Base-by-base conservation (phyloP, 2,888 invertebrate genomes). In the Abscondita cerata region DNA sequence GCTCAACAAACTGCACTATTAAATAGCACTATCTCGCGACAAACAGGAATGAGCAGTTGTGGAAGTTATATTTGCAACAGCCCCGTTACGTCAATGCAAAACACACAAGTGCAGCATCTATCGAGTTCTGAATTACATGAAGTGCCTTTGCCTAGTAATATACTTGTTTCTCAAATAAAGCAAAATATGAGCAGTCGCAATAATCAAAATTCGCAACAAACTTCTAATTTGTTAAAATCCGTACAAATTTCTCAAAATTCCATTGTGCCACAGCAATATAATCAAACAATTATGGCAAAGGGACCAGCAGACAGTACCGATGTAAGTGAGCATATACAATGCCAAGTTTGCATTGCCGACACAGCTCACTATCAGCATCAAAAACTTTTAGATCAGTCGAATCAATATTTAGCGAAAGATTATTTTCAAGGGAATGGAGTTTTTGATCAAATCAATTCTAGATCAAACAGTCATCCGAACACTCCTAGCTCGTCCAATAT, bases 1-100 rank as follows among this genome's bases (percentile, higher is more conserved):
- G 94, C 94, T 3, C 95, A 95, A 72, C 95, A 96, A 79, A 95
- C 95, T 0, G 92, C 92, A 25, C 80, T 95, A 68, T 80, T 95
- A 52, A 93, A 94, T 75, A 93, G 89, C 75, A 93, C 91, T 8
- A 93, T 92, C 80, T 89, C 89, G 59, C 83, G 89, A 71, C 90
- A 90, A 80, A 81, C 80, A 52, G 79, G 79, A 75, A 76, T 73
- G 15, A 76, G 74, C 63, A 71, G 72, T 56, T 77, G 76, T 70
- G 65, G 74, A 18, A 75, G 75, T 58, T 79, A 75, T 63, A 71
- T 74, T 13, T 79, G 78, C 55, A 76, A 72, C 64, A 78, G 76
- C 70, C 77, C 78, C 1, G 70, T 75, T 19, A 70, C 75, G 18
- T 70, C 75, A 16, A 65, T 71, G 41, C 75, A 73, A 53, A 70